Evolutionary conservation across 2,113 vertebrate species (phyloP).

Genomic region (Catharus minimus): DNA sequence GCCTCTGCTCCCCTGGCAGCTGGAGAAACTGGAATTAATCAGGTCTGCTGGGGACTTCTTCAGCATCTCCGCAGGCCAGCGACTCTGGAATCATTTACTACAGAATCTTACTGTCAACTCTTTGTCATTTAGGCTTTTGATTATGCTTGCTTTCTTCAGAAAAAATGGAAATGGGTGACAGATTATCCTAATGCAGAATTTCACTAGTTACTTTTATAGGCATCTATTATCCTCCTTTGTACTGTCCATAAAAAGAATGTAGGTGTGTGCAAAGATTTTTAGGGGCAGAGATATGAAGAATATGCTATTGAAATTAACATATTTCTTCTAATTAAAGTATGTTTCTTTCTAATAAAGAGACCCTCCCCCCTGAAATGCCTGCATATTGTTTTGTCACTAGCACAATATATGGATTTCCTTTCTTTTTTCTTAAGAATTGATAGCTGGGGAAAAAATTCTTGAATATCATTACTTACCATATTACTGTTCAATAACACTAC

Average conservation of each 20-base stretch:
- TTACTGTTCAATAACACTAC: neutral
- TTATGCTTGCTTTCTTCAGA: slow-evolving; percentile 82
- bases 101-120: slow-evolving; percentile 99
- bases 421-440: neutral
- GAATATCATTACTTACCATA: neutral
- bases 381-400: slow-evolving; percentile 34
- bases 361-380: neutral
- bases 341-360: slow-evolving; percentile 59
- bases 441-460: neutral
- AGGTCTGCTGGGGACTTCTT: slow-evolving; percentile 98
- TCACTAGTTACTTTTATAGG: slow-evolving; percentile 83
- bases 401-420: neutral
- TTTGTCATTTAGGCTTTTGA: slow-evolving; percentile 99
- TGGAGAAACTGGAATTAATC: slow-evolving; percentile 99
- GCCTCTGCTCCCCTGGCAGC: slow-evolving; percentile 92
- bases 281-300: slow-evolving; percentile 47
- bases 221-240: slow-evolving; percentile 80
- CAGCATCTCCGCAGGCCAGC: slow-evolving; percentile 92
- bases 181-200: slow-evolving; percentile 89
- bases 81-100: slow-evolving; percentile 98
- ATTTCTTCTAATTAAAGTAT: slow-evolving; percentile 72
- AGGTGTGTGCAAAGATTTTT: slow-evolving; percentile 63
- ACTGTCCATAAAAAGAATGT: slow-evolving; percentile 71
- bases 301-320: slow-evolving; percentile 62
- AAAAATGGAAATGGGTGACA: slow-evolving; percentile 89